Evolutionary conservation across 2,797 vertebrate species (phyloP), one percentile per base, ranked within the genome.

Genomic region (Loris lydekkerianus): DNA sequence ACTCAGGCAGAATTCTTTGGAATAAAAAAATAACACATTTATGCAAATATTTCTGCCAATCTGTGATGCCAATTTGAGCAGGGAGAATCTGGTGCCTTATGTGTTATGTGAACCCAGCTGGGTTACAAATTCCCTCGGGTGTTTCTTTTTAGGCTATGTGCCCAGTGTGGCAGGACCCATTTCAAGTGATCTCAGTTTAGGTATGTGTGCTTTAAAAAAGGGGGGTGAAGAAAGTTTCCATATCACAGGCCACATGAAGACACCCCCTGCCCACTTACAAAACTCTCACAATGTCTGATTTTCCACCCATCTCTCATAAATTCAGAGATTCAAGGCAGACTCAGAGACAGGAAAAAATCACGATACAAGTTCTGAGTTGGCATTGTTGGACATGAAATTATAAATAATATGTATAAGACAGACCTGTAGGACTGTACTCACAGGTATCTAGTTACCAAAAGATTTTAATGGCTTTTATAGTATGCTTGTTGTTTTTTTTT

Each of bases 171-270:
- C 92, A 77, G 69, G 77, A 37, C 78, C 94, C 37, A 11, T 63
- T 95, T 94, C 91, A 94, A 97, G 58, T 43, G 86, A 97, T 96
- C 93, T 95, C 83, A 89, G 29, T 89, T 95, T 95, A 97, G 96
- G 87, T 95, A 94, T 10, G 31, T 21, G 46, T 8, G 69, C 86
- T 96, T 92, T 4, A 80, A 83, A 90, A 80, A 91, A 86, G 29
- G 20, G 37, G 4, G 31, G 10, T 49, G 67, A 95, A 95, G 58
- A 80, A 93, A 60, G 46, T 88, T 82, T 95, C 86, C 7, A 2
- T 90, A 78, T 95, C 93, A 83, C 2, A 70, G 89, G 67, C 46
- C n/a, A 58, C 61, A 40, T 77, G 72, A 92, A 94, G 94, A 49
- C 37, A 76, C n/a, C 29, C 75, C 49, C n/a, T 4, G 5, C 34